These are phyloP conservation scores for Andrena camellia DNA, from an alignment of 2,888 invertebrate genomes.

Conservation along the genomic window DNA sequence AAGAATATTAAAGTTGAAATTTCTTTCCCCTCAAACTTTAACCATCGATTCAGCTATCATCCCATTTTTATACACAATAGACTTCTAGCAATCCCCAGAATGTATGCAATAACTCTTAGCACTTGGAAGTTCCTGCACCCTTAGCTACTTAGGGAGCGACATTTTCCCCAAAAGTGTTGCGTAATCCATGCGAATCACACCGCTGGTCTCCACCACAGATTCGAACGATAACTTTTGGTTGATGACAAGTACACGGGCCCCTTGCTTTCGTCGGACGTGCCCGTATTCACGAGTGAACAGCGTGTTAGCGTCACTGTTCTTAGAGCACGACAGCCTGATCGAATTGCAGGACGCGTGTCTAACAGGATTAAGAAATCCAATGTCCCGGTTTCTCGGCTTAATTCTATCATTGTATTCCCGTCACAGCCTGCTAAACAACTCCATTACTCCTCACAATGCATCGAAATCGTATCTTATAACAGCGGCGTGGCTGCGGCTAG, in stretches of 20 bases:
- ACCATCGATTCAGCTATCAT: too few species aligned
- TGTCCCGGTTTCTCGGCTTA: conserved; percentile 24
- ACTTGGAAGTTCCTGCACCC: not conserved
- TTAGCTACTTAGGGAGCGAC: conserved; percentile 27
- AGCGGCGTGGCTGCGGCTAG: not conserved
- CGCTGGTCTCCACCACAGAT: not conserved
- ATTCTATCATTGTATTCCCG: conserved; percentile 50
- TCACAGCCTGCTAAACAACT: conserved; percentile 53
- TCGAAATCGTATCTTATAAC: conserved; percentile 36
- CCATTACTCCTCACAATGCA: conserved; percentile 52
- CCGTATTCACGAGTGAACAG: conserved; percentile 47
- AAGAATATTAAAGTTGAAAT: too few species aligned
- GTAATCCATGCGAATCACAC: conserved; percentile 58
- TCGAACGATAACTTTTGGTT: conserved; percentile 48
- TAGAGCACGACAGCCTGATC: conserved; percentile 55
- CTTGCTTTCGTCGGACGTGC: conserved; percentile 52
- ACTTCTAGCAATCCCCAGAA: not conserved
- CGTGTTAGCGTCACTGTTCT: conserved; percentile 38
- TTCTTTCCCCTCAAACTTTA: too few species aligned
- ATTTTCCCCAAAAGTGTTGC: not conserved
- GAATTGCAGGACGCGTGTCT: conserved; percentile 63
- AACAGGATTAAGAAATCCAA: conserved; percentile 63
- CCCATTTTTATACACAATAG: too few species aligned
- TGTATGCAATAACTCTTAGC: not conserved
- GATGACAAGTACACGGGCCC: conserved; percentile 49